These are phyloP conservation scores for Lutraria lutraria DNA, from an alignment of 2,888 invertebrate species.

Conservation along the genomic window DNA sequence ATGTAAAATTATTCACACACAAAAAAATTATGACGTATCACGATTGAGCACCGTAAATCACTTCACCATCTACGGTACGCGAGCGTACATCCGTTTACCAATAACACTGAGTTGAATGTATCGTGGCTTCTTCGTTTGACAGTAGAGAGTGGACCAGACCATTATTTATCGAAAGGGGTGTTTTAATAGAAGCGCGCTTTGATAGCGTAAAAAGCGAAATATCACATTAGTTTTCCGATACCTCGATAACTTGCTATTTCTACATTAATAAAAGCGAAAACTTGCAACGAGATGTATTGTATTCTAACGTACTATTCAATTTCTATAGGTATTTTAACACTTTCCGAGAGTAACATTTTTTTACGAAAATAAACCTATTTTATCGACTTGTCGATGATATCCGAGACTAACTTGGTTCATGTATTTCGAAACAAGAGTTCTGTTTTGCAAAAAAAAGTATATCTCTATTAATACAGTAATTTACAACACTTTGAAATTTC, in stretches of 20 bases:
- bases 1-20: neutral
- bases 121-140: slow-evolving; percentile 8
- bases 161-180: slow-evolving; percentile 19
- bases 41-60: slow-evolving; percentile 13
- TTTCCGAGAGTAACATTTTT: neutral
- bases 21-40: neutral
- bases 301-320: neutral
- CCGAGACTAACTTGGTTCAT: neutral
- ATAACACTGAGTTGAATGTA: neutral
- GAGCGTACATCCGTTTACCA: too few relatives aligned
- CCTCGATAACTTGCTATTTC: neutral
- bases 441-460: too few relatives aligned
- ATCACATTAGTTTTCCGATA: neutral
- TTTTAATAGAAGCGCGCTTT: neutral
- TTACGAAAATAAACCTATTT: neutral
- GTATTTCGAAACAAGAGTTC: too few relatives aligned
- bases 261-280: neutral
- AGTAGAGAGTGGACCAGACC: neutral
- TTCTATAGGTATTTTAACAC: neutral
- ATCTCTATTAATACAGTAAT: neutral
- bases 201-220: neutral
- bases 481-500: neutral
- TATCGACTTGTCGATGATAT: neutral
- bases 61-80: too few relatives aligned
- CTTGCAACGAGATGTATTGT: neutral